These are phyloP conservation scores for Darevskia nairensis DNA, from an alignment of 2,797 vertebrate species.

Conservation along the genomic window DNA sequence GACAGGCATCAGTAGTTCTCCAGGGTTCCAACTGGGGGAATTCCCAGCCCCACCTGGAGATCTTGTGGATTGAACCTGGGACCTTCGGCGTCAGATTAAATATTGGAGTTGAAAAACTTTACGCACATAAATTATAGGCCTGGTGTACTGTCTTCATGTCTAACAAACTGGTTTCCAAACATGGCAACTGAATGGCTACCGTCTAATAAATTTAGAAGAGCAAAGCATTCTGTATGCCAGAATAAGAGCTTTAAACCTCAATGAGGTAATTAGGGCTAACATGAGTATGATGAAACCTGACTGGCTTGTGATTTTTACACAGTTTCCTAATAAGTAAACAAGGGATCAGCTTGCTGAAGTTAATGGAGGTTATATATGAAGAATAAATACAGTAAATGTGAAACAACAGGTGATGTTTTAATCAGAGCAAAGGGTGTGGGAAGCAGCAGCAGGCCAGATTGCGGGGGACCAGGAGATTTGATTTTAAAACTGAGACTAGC, in stretches of 20 bases:
- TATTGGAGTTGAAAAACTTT: neutral
- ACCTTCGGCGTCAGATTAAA: neutral
- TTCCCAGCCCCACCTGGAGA: neutral
- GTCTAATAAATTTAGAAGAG: neutral
- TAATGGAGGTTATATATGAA: neutral
- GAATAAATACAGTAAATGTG: neutral
- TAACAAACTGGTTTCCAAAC: neutral
- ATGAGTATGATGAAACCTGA: neutral
- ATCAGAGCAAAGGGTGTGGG: neutral
- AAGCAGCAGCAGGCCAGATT: neutral
- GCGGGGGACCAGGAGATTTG: neutral
- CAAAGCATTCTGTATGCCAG: neutral
- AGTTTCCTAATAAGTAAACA: constrained; percentile 15
- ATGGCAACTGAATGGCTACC: neutral
- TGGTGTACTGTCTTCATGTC: neutral
- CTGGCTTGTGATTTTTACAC: neutral
- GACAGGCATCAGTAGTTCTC: neutral
- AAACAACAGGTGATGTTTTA: neutral
- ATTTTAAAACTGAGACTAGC: neutral
- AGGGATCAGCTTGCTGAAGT: neutral
- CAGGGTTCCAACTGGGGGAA: neutral
- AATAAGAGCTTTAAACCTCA: neutral
- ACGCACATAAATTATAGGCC: no score
- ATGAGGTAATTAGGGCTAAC: neutral
- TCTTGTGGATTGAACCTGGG: neutral